phyloP scores from a whole-genome alignment of 2,888 invertebrate genomes.

The Monoplex corrugatus region DNA sequence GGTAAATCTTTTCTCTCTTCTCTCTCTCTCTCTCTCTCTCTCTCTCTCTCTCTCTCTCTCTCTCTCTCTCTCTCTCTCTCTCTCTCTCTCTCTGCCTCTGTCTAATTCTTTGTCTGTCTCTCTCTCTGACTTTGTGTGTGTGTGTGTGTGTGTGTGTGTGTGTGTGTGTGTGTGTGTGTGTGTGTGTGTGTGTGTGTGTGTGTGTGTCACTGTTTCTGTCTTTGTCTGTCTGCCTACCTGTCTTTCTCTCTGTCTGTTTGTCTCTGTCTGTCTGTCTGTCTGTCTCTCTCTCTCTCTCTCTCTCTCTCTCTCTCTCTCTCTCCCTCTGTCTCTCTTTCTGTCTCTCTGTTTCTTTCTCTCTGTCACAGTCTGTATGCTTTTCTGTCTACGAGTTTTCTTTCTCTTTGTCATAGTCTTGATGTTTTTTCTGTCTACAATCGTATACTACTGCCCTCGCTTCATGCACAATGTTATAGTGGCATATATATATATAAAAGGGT shows the following conservation, averaged over 20 bases:
- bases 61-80: constrained; percentile 2
- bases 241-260: background rate
- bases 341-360: too few relatives aligned
- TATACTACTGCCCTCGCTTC: too few relatives aligned
- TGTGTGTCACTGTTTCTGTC: background rate
- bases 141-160: background rate
- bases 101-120: constrained; percentile 44
- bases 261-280: too few relatives aligned
- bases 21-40: constrained; percentile 10
- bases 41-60: constrained; percentile 27
- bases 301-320: too few relatives aligned
- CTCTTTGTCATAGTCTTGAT: too few relatives aligned
- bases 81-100: constrained; percentile 37
- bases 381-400: too few relatives aligned
- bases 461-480: too few relatives aligned
- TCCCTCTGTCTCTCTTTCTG: too few relatives aligned
- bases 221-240: background rate
- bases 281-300: too few relatives aligned
- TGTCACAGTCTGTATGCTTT: too few relatives aligned
- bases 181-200: background rate
- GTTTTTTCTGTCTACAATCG: too few relatives aligned
- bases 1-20: background rate
- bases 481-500: too few relatives aligned
- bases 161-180: background rate
- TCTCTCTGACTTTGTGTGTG: constrained; percentile 23